Conservation (phyloP, 2,888 invertebrate species). For the Leucozona laternaria region DNA sequence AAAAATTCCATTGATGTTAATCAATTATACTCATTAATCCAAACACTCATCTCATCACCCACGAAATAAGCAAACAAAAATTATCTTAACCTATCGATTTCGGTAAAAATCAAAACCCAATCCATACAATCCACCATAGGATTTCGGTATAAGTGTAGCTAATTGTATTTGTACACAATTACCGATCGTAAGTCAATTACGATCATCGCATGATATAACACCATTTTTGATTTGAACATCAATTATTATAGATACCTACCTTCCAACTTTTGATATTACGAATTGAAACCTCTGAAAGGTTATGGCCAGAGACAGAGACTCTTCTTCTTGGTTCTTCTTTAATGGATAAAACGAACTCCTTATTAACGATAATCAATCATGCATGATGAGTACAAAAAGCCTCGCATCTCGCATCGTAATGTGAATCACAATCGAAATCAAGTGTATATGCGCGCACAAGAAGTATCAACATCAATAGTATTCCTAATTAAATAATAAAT, state of each 20-base stretch:
- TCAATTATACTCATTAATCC: conserved; percentile 56
- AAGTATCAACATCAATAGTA: conserved; percentile 72
- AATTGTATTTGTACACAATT: conserved; percentile 75
- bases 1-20: conserved; percentile 59
- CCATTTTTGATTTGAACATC: conserved; percentile 65
- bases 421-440: conserved; percentile 58
- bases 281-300: conserved; percentile 45
- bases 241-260: conserved; percentile 6
- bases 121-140: not conserved
- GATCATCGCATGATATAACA: conserved; percentile 54
- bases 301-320: too few species aligned
- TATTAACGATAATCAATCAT: conserved; percentile 74
- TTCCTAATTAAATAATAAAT: conserved; percentile 76
- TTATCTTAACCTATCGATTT: conserved; percentile 34
- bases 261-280: not conserved
- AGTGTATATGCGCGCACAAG: conserved; percentile 51
- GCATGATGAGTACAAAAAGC: conserved; percentile 34
- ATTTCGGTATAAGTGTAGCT: conserved; percentile 74
- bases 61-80: conserved; percentile 33
- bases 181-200: conserved; percentile 71
- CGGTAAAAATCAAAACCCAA: conserved; percentile 57
- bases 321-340: not conserved
- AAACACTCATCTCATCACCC: conserved; percentile 60
- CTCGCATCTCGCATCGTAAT: conserved; percentile 58
- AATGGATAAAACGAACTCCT: conserved; percentile 27